Evolutionary conservation across 2,888 invertebrate species (phyloP).

Genomic region (Melitaea athalia): DNA sequence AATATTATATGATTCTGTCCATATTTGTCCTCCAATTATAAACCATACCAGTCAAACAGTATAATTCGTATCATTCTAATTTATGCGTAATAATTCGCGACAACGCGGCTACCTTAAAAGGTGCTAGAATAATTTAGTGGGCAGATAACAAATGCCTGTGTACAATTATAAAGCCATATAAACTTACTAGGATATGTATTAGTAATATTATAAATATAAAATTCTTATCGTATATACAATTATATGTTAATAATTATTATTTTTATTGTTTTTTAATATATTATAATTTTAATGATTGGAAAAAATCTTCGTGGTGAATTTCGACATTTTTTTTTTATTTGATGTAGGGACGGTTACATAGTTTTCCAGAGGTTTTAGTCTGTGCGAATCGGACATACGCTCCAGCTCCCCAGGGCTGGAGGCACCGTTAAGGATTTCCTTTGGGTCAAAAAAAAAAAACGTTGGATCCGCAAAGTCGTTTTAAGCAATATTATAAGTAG

Average conservation of each 20-base stretch:
- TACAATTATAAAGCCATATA: conserved; percentile 7
- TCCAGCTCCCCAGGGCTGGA: no score
- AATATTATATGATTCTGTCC: conserved; percentile 10
- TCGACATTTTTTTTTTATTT: no score
- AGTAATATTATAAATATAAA: background rate
- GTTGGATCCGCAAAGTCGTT: no score
- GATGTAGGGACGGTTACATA: no score
- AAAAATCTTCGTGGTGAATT: no score
- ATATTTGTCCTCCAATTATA: conserved; percentile 18
- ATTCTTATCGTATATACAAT: no score
- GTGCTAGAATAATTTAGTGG: conserved; percentile 29
- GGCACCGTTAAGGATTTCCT: no score
- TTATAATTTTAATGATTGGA: background rate
- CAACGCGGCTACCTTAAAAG: conserved; percentile 33
- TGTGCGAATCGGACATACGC: no score
- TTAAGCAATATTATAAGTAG: no score
- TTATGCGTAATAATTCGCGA: conserved; percentile 30
- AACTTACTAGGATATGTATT: background rate
- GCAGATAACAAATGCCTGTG: conserved; percentile 27
- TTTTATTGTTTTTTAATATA: no score
- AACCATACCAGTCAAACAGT: conserved; percentile 13
- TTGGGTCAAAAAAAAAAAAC: no score
- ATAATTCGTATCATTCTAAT: conserved; percentile 29
- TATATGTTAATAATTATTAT: background rate
- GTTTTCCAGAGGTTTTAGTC: no score